Evolutionary conservation across 1,140 invertebrate species (phyloP), one percentile per base, ranked within the genome.

Genomic region (Eulimnadia texana): DNA sequence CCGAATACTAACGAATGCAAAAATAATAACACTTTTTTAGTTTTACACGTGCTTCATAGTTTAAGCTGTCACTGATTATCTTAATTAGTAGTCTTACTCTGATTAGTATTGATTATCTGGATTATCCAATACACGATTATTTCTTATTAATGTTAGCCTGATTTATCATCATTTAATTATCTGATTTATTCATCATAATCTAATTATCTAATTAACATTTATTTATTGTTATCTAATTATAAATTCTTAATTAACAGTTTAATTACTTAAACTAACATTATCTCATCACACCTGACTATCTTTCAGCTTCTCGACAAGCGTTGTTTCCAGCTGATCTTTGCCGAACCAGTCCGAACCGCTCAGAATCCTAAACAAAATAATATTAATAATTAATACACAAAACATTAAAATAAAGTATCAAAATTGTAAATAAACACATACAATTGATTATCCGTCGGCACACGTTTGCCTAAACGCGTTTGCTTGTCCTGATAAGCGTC

Each of bases 221-320:
- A n/a, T n/a, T n/a, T n/a, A n/a, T n/a, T n/a, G n/a, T n/a, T n/a
- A n/a, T n/a, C n/a, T n/a, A n/a, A n/a, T n/a, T n/a, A 9, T 52
- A 50, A 29, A 20, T 47, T 27, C 28, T 56, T 24, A 27, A 47
- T 20, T 25, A 67, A 22, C 50, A 50, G 49, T 50, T 50, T 50
- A 19, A 3, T 3, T 22, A 2, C 49, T 50, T 19, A 50, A 50
- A n/a, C 42, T 47, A 50, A 50, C n/a, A 50, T 10, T 1, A 50
- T 50, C 22, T 50, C n/a, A 19, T 67, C 70, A 72, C 70, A 79
- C 78, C 65, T 88, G 79, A 56, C 78, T 70, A 64, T 86, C 83
- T n/a, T 66, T 74, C 51, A 94, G 66, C 22, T 68, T 72, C 76
- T 96, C 92, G 16, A 88, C 70, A n/a, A 91, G 68, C 33, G 74